Evolutionary conservation across 2,113 vertebrate species (phyloP).

Genomic region (Rhombomys opimus): DNA sequence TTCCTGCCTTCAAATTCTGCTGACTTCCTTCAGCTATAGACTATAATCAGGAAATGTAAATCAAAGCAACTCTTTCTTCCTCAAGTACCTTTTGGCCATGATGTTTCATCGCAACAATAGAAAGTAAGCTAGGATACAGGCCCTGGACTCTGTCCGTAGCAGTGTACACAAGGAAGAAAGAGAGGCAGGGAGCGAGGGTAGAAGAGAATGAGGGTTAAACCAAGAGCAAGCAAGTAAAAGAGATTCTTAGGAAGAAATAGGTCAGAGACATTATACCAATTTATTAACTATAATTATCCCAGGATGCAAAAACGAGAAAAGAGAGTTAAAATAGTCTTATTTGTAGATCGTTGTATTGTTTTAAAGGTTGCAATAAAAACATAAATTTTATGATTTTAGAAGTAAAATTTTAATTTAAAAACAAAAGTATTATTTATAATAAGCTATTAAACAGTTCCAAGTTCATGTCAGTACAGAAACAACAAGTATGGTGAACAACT

Average conservation of each 20-base stretch:
- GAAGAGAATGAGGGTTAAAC: background rate
- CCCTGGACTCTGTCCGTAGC: background rate
- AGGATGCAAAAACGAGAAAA: conserved; percentile 54
- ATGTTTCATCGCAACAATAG: background rate
- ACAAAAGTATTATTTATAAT: conserved; percentile 15
- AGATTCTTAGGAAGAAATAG: conserved; percentile 22
- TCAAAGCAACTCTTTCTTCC: background rate
- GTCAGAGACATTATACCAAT: background rate
- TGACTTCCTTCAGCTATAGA: background rate
- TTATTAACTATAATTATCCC: conserved; percentile 41
- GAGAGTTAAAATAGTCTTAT: background rate
- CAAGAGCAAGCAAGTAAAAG: background rate
- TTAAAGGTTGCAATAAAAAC: conserved; percentile 49
- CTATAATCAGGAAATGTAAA: background rate
- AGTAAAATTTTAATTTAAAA: conserved; percentile 47
- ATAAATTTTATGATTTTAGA: conserved; percentile 43
- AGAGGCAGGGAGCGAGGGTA: background rate
- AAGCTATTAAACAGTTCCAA: conserved; percentile 56
- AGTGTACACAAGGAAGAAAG: background rate
- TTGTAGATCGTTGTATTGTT: conserved; percentile 21
- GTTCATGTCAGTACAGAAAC: conserved; percentile 34
- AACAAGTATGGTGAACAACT: conserved; percentile 11
- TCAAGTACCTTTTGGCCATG: background rate
- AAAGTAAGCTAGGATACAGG: background rate
- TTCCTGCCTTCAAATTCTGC: background rate